A percentile compares a stretch with the other conserved stretches of the same genome.
These are phyloP conservation scores for Lepidurus packardi DNA, from an alignment of 1,140 invertebrate genomes.

Conservation along the genomic window DNA sequence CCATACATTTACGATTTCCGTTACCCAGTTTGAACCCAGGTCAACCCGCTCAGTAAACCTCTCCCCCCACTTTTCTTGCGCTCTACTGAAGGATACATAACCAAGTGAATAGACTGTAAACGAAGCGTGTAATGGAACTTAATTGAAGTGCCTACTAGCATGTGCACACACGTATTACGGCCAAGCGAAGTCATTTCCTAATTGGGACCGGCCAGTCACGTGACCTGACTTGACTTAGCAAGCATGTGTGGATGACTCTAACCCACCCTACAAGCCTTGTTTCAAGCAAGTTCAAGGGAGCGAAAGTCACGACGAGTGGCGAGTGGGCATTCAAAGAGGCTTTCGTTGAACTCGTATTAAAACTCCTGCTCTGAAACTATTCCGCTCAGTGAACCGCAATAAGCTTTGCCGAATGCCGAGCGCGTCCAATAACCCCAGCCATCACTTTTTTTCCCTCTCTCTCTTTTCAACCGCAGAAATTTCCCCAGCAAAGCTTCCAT, in stretches of 20 bases:
- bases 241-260: no score
- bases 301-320: not conserved
- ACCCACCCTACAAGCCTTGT: not conserved
- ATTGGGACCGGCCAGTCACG: not conserved
- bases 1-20: not conserved
- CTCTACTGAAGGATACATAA: not conserved
- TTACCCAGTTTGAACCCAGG: not conserved
- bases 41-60: not conserved
- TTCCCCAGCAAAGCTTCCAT: no score
- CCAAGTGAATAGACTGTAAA: not conserved
- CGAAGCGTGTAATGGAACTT: slow-evolving; percentile 15
- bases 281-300: not conserved
- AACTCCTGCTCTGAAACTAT: not conserved
- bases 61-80: not conserved
- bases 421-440: not conserved
- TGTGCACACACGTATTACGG: not conserved
- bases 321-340: not conserved
- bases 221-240: not conserved
- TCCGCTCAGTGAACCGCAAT: not conserved
- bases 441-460: not conserved
- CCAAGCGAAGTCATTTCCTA: not conserved
- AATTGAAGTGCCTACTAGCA: slow-evolving; percentile 18
- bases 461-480: not conserved
- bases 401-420: not conserved
- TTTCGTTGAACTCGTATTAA: not conserved